Evolutionary conservation across 2,888 invertebrate genomes (phyloP).

Genomic region (Aricia artaxerxes): DNA sequence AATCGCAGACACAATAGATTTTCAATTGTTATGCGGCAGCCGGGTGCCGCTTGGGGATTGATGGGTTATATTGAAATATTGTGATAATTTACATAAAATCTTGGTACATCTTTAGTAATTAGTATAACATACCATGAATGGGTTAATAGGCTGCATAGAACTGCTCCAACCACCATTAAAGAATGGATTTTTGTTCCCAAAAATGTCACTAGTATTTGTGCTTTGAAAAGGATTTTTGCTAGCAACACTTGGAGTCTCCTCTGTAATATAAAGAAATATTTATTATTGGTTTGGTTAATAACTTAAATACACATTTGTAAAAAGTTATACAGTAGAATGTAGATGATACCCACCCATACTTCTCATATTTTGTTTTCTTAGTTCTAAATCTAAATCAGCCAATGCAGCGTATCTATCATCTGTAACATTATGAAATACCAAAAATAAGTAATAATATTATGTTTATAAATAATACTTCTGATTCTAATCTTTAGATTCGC

Average conservation of each 20-base stretch:
- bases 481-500: too few relatives aligned
- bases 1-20: too few relatives aligned
- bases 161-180: conserved; percentile 71
- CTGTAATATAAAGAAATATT: conserved; percentile 52
- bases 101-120: background rate
- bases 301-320: background rate
- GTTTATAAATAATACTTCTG: too few relatives aligned
- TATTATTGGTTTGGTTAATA: conserved; percentile 10
- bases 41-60: too few relatives aligned
- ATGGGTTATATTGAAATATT: background rate
- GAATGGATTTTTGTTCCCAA: conserved; percentile 72
- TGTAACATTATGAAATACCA: conserved; percentile 49
- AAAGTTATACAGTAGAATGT: too few relatives aligned
- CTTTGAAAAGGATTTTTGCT: conserved; percentile 78
- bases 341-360: conserved; percentile 60
- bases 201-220: conserved; percentile 64
- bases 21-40: too few relatives aligned
- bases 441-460: background rate
- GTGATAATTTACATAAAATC: conserved; percentile 27
- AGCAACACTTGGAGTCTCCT: conserved; percentile 58
- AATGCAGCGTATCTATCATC: conserved; percentile 97
- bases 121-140: conserved; percentile 65
- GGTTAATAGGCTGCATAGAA: conserved; percentile 62
- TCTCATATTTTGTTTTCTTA: conserved; percentile 81
- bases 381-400: conserved; percentile 92